phyloP scores from a whole-genome alignment of 1,140 invertebrate species.

The Ostrea denselamellosa region DNA sequence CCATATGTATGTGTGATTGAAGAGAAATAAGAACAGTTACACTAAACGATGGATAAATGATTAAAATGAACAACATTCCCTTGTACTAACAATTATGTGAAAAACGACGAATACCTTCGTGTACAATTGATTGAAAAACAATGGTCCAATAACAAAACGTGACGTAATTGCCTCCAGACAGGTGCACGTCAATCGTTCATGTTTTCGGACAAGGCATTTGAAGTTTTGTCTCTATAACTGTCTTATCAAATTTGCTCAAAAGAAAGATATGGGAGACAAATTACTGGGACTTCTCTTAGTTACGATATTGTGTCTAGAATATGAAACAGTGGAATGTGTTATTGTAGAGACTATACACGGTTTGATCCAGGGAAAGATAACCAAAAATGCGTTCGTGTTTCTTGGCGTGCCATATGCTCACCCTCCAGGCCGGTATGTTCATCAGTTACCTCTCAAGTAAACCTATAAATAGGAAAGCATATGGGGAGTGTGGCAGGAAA shows the following conservation, averaged over 20 bases:
- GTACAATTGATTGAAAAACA: no score
- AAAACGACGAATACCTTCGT: no score
- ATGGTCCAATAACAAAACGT: neutral
- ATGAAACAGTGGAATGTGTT: neutral
- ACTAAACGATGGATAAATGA: no score
- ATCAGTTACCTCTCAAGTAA: no score
- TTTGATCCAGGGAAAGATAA: constrained; percentile 48
- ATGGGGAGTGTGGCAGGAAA: no score
- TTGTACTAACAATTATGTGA: no score
- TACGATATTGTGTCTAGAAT: neutral
- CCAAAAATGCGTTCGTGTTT: constrained; percentile 43
- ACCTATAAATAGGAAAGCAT: no score
- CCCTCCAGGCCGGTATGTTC: constrained; percentile 49
- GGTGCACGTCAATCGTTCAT: neutral
- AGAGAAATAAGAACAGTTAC: no score
- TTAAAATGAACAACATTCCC: no score
- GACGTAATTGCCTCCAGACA: constrained; percentile 16
- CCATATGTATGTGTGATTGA: no score
- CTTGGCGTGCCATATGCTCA: constrained; percentile 51
- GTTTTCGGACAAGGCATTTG: neutral
- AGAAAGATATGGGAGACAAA: neutral
- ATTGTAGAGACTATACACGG: constrained; percentile 50
- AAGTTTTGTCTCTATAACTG: neutral
- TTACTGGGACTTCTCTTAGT: neutral
- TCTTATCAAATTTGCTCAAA: neutral